Evolutionary conservation across 2,113 vertebrate species (phyloP).

Genomic region (Nerophis ophidion): DNA sequence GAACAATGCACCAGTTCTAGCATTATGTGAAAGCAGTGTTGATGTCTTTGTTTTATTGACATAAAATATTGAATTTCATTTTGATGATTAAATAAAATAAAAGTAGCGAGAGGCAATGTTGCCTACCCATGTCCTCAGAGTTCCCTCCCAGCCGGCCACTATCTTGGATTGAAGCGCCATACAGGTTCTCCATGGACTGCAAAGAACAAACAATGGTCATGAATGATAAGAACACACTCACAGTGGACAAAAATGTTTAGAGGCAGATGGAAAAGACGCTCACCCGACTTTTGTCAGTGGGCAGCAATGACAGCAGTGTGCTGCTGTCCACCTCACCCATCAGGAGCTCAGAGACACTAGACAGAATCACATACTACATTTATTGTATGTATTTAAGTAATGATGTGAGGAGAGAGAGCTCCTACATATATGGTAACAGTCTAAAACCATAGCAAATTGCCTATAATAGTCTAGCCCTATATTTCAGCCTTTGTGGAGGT

Average conservation of each 20-base stretch:
- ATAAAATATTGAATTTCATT: neutral
- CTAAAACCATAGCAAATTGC: neutral
- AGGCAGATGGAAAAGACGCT: conserved; percentile 29
- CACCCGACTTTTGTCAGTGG: conserved; percentile 87
- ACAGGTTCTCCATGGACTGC: conserved; percentile 88
- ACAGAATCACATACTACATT: conserved; percentile 6
- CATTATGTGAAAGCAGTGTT: neutral
- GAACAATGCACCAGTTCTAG: neutral
- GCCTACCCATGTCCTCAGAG: conserved; percentile 66
- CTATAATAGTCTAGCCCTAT: neutral
- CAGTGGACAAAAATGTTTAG: neutral
- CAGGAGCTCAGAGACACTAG: conserved; percentile 89
- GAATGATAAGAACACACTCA: neutral
- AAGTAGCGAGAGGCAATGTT: neutral
- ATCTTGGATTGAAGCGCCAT: conserved; percentile 63
- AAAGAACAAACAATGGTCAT: conserved; percentile 15
- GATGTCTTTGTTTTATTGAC: neutral
- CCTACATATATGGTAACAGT: neutral
- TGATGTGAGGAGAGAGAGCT: neutral
- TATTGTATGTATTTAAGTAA: neutral
- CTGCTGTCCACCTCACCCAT: conserved; percentile 97
- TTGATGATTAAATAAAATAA: too few species aligned
- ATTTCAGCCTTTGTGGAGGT: neutral
- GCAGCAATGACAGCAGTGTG: conserved; percentile 86
- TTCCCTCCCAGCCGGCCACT: conserved; percentile 43